A percentile compares a stretch with the other conserved stretches of the same genome.
Evolutionary conservation across 2,888 invertebrate genomes (phyloP).

Genomic region (Eupeodes latifasciatus): DNA sequence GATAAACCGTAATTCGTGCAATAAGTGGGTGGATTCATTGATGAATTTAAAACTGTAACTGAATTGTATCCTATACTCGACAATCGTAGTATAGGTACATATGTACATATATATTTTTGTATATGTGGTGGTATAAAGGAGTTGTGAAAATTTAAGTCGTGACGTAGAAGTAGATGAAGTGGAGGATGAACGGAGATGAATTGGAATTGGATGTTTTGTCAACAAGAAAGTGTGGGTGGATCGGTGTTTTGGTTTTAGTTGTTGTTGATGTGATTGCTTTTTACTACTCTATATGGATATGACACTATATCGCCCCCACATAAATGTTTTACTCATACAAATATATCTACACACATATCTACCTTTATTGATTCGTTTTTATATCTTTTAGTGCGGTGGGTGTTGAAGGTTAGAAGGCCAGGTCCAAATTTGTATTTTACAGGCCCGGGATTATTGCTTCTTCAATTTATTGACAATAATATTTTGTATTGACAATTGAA

Average conservation of each 20-base stretch:
- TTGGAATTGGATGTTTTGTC: slow-evolving; percentile 45
- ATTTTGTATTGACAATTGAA: neutral
- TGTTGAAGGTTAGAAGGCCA: neutral
- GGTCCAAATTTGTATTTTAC: neutral
- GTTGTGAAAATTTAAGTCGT: slow-evolving; percentile 1
- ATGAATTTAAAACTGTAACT: slow-evolving; percentile 51
- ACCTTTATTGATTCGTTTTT: neutral
- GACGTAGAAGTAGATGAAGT: slow-evolving; percentile 11
- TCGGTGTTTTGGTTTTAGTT: slow-evolving; percentile 58
- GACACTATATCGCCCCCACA: slow-evolving; percentile 55
- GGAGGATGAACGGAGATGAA: slow-evolving; percentile 18
- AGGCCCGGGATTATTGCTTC: neutral
- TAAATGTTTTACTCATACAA: neutral
- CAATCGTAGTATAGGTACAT: too few relatives aligned
- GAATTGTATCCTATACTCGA: neutral
- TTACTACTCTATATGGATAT: slow-evolving; percentile 55
- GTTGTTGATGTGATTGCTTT: slow-evolving; percentile 28
- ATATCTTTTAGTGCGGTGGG: neutral
- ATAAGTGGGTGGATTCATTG: slow-evolving; percentile 72
- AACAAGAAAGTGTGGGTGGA: slow-evolving; percentile 66
- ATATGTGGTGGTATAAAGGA: slow-evolving; percentile 9
- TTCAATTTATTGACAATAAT: neutral
- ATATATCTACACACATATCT: neutral
- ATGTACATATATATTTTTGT: too few relatives aligned
- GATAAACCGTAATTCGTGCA: slow-evolving; percentile 20